phyloP scores from a whole-genome alignment of 2,888 invertebrate species.

The Drosophila formosana region DNA sequence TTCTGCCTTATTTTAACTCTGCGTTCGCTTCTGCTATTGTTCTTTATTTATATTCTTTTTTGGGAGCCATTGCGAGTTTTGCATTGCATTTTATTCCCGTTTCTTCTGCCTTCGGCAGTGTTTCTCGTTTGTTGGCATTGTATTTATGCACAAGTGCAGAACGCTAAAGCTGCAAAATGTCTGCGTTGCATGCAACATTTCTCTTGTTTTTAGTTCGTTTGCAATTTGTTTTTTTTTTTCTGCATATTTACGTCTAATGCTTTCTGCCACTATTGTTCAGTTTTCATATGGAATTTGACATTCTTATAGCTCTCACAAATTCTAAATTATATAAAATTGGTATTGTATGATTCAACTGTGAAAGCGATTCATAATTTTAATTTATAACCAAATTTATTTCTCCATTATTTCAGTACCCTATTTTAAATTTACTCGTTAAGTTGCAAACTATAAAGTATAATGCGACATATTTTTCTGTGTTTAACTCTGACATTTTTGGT shows the following conservation, averaged over 20 bases:
- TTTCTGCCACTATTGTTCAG: constrained; percentile 41
- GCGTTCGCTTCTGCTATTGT: constrained; percentile 25
- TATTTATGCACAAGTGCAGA: constrained; percentile 77
- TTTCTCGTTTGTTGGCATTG: constrained; percentile 47
- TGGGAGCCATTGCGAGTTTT: constrained; percentile 50
- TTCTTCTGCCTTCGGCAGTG: constrained; percentile 22
- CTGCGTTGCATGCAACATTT: constrained; percentile 61
- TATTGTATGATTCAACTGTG: too few species aligned
- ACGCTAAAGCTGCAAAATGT: constrained; percentile 67
- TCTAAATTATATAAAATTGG: constrained; percentile 40
- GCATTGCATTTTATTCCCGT: constrained; percentile 66
- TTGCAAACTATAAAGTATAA: too few species aligned
- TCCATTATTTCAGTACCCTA: too few species aligned
- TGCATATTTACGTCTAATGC: constrained; percentile 13
- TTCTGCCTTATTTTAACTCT: background rate
- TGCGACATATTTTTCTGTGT: too few species aligned
- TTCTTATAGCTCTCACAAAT: constrained; percentile 46
- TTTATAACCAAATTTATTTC: too few species aligned
- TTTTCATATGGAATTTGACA: constrained; percentile 39
- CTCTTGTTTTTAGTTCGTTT: constrained; percentile 11
- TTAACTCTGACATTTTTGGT: too few species aligned
- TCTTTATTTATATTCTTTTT: constrained; percentile 13
- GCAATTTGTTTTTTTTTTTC: constrained; percentile 14
- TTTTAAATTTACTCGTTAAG: too few species aligned
- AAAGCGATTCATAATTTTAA: background rate